Evolutionary conservation across 1,140 invertebrate genomes (phyloP), one percentile per base, ranked within the genome.

Genomic region (Ctenoplectra terminalis): DNA sequence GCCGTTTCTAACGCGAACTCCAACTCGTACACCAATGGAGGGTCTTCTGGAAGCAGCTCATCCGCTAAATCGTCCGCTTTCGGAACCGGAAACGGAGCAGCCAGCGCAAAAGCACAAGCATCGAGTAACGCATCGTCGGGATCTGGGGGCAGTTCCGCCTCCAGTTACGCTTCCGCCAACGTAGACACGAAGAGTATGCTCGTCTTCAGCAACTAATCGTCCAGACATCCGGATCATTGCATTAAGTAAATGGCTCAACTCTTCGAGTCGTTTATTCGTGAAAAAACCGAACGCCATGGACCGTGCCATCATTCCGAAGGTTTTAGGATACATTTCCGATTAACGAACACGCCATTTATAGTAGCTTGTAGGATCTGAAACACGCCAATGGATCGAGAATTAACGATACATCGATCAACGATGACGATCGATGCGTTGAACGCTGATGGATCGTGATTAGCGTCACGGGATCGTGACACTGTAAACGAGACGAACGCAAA

Each of bases 141-240:
- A 11, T 74, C 56, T 43, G 73, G 78, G 2, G 86, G 87, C 43
- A 89, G 83, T 31, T 87, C 86, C 0, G 91, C 91, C 0, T 75
- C 82, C 17, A 85, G 85, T 17, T 40, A 79, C 0, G 90, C 90
- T 1, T 78, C 83, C 7, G 85, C 92, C 2, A 64, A 17, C 6
- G 50, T 48, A 3, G 79, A 91, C 52, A 91, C 89, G 1, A 73
- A 70, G 0, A 86, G 88, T 23, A 82, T 80, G 82, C 83, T 92
- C 23, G 81, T 93, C 29, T 93, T 93, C 73, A 84, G 23, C 48
- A 61, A 87, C 23, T 88, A 82, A 87, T 54, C 37, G n/a, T 26
- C 29, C 13, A 31, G 1, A 40, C 4, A 7, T 46, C 15, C 43
- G 23, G 5, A 50, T 20, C n/a, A 4, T 23, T 13, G n/a, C 37